Percentiles rank a stretch among this genome's conserved stretches.
phyloP scores from a whole-genome alignment of 2,888 invertebrate species.

The Subacronicta megacephala region DNA sequence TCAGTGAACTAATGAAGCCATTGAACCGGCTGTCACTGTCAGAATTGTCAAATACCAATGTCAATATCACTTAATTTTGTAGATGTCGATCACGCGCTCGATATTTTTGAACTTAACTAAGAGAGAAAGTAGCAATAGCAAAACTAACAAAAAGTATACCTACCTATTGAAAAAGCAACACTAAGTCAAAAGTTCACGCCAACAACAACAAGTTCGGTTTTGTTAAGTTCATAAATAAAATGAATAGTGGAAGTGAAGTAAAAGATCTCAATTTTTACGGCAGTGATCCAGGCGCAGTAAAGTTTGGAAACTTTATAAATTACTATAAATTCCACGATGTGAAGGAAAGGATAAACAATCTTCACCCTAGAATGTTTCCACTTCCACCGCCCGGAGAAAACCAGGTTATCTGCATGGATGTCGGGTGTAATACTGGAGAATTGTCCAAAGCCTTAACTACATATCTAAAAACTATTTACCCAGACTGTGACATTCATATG shows the following conservation, averaged over 20 bases:
- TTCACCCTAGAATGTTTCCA: conserved; percentile 83
- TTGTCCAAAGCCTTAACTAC: conserved; percentile 90
- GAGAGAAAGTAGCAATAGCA: too few species aligned
- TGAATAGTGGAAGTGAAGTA: conserved; percentile 51
- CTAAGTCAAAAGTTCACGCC: too few species aligned
- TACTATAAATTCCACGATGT: conserved; percentile 95
- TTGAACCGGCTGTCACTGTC: too few species aligned
- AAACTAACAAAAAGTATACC: too few species aligned
- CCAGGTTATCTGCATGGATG: conserved; percentile 90
- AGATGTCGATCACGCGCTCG: too few species aligned
- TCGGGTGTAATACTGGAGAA: conserved; percentile 95
- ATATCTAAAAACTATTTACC: conserved; percentile 83
- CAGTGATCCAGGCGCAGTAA: conserved; percentile 93
- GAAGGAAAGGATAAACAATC: conserved; percentile 90
- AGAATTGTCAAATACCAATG: too few species aligned
- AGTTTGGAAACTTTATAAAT: conserved; percentile 95
- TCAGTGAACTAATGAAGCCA: too few species aligned
- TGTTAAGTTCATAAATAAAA: conserved; percentile 19
- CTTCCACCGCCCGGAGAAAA: conserved; percentile 64
- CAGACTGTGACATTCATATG: conserved; percentile 76
- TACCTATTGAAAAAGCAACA: too few species aligned
- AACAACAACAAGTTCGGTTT: too few species aligned
- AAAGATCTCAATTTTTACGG: conserved; percentile 81
- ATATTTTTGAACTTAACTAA: too few species aligned
- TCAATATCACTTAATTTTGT: too few species aligned